Evolutionary conservation across 1,140 invertebrate species (phyloP), one percentile per base, ranked within the genome.

Genomic region (Rhyzopertha dominica): DNA sequence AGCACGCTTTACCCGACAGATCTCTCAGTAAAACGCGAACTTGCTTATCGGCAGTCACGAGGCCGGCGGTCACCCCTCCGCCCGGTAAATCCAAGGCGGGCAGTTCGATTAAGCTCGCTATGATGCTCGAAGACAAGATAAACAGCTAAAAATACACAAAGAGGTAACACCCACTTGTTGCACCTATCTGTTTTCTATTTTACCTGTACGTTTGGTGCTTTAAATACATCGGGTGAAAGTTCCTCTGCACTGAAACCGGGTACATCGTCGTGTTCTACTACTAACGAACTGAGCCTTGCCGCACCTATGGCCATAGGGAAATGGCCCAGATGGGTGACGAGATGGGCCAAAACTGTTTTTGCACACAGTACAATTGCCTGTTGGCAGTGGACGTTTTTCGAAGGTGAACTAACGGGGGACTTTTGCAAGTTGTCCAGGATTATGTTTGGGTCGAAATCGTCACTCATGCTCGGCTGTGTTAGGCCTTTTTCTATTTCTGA

Each of bases 1-100:
- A 98, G 51, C 88, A 93, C 35, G 89, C 87, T 71, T 96, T 97
- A n/a, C 95, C 94, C 32, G 87, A 85, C n/a, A 97, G 73, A 70
- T 96, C 93, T 20, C 95, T 74, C 32, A 97, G 69, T 8, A 98
- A 74, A 14, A 96, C 81, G 19, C 94, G 74, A 16, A 95, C 90
- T 81, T 73, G 81, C 56, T 75, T 76, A 47, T 80, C 77, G 8
- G 79, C 79, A 0, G 79, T 80, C 23, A 75, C 68, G 19, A 81
- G 49, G 13, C 79, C 79, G 3, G 84, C 83, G 1, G 88, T 90
- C 13, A 88, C 82, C n/a, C 85, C 87, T 17, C 87, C 88, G 4
- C 86, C 85, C 2, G 89, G 84, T 26, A 84, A 75, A 59, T 91
- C 85, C 26, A 93, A 63, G 5, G 87, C 80, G n/a, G 90, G 90